phyloP scores from a whole-genome alignment of 2,113 vertebrate species.

The Phalacrocorax brasilianus region DNA sequence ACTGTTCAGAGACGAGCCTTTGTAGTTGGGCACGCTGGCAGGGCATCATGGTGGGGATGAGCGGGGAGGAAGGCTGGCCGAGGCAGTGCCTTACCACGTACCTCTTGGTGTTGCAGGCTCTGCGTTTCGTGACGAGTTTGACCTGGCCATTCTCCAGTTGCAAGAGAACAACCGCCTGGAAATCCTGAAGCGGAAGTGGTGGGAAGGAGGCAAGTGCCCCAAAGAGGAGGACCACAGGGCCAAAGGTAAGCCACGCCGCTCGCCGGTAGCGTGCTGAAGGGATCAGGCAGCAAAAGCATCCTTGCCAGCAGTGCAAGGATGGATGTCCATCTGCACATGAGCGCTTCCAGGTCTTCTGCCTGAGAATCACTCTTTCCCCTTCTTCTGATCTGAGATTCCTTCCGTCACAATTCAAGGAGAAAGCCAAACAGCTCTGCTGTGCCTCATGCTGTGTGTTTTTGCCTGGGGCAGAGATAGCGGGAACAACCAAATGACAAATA shows the following conservation, averaged over 20 bases:
- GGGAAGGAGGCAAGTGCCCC: slow-evolving; percentile 97
- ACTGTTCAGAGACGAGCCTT: accelerated
- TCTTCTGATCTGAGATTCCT: slow-evolving; percentile 27
- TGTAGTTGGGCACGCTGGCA: neutral
- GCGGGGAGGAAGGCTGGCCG: neutral
- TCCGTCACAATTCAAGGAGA: slow-evolving; percentile 28
- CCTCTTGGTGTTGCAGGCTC: slow-evolving; percentile 80
- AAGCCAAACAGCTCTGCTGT: slow-evolving; percentile 13
- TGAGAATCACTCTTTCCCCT: neutral
- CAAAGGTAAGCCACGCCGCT: slow-evolving; percentile 78
- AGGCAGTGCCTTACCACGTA: neutral
- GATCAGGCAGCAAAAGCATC: neutral
- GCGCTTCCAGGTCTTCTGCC: neutral
- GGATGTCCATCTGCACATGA: neutral
- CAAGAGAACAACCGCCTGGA: slow-evolving; percentile 98
- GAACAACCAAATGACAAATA: slow-evolving; percentile 67
- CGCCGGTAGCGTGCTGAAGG: accelerated
- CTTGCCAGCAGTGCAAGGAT: neutral
- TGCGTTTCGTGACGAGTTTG: slow-evolving; percentile 93
- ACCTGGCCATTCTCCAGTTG: slow-evolving; percentile 95
- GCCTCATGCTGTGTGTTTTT: slow-evolving; percentile 62
- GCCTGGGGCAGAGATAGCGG: slow-evolving; percentile 52
- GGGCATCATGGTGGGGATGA: neutral
- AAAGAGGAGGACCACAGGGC: slow-evolving; percentile 97
- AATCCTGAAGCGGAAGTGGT: slow-evolving; percentile 97